Conservation (phyloP, 2,888 invertebrate genomes). For the Tiliacea aurago region DNA sequence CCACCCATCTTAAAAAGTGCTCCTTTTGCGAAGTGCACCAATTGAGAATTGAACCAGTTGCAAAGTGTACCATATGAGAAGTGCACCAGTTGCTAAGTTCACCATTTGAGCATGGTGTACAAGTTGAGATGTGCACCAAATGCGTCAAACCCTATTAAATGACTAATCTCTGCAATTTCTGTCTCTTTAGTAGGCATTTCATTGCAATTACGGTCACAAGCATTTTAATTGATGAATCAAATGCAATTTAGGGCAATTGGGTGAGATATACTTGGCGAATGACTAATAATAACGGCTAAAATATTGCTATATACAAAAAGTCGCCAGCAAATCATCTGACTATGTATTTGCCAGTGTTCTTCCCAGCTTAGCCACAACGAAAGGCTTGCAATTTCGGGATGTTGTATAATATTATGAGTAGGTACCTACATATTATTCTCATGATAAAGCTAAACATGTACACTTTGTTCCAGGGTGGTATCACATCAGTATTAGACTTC, state of each 20-base stretch:
- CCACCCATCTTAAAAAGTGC: no score
- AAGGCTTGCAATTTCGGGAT: background rate
- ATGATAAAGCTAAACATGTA: background rate
- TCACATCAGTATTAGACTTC: slow-evolving; percentile 84
- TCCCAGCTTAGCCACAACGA: background rate
- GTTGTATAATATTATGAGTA: background rate
- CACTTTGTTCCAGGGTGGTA: slow-evolving; percentile 81
- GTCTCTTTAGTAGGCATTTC: background rate
- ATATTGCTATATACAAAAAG: slow-evolving; percentile 2
- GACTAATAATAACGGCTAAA: background rate
- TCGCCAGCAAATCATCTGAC: background rate
- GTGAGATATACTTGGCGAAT: background rate
- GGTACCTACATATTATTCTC: background rate
- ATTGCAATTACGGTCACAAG: background rate
- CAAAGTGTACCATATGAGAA: no score
- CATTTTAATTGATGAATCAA: background rate
- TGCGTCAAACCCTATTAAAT: no score
- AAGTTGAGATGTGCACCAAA: no score
- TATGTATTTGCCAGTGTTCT: background rate
- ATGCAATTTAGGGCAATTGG: background rate
- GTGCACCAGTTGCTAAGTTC: no score
- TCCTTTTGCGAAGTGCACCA: no score
- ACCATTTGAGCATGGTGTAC: no score
- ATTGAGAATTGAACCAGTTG: no score
- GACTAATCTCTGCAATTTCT: background rate